Evolutionary conservation across 2,113 vertebrate genomes (phyloP), one percentile per base, ranked within the genome.

Genomic region (Rhizomys pruinosus): DNA sequence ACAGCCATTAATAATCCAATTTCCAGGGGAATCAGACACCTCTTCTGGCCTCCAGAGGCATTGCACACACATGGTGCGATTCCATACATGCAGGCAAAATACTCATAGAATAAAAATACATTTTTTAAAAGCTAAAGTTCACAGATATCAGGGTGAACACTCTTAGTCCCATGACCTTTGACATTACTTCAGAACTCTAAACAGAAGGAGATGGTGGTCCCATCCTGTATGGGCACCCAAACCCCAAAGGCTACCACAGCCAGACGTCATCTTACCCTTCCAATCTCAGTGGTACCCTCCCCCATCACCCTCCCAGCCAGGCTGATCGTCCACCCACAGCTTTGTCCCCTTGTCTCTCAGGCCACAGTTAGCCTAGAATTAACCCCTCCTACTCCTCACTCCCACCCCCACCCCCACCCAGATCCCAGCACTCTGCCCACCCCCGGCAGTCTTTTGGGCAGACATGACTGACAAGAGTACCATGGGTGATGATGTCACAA

Each of bases 401-500:
- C 61, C 27, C 57, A 57, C 68, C 76, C 17, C 85, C 27, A 25
- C 22, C 61, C 42, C 17, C 2, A 72, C 7, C 68, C n/a, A n/a
- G n/a, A n/a, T n/a, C n/a, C 92, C 34, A 22, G 74, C 82, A 25
- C 47, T 72, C 42, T 44, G 23, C 91, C 93, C 93, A 88, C 89
- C 94, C 81, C 90, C 89, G 86, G 92, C 92, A n/a, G n/a, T 95
- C 97, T 84, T 97, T 84, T 79, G 84, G 96, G 94, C 97, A 97
- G 94, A 97, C 96, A 89, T 96, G 97, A 93, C 97, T 96, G 97
- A 97, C 97, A 96, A 95, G 95, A 97, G 97, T 97, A 97, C 98
- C 98, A 97, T 97, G 97, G 98, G 98, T 97, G 12, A 97, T 98
- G 92, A 97, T 98, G 98, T 98, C 98, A 98, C 98, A 98, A 98